phyloP scores from a whole-genome alignment of 1,140 invertebrate genomes.

The Akabosia matsudoensis region DNA sequence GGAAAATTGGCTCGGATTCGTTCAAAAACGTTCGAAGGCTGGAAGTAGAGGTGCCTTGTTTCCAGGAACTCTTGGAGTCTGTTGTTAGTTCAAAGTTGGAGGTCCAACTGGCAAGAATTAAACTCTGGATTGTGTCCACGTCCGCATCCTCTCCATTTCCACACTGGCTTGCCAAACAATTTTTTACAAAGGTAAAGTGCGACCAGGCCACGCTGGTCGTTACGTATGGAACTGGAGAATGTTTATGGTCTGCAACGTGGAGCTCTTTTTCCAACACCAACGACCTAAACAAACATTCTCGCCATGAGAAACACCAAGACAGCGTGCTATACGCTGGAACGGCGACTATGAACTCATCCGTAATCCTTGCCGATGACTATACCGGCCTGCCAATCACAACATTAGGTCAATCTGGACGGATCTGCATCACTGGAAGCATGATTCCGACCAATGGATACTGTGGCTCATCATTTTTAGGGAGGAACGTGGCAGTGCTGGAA shows the following conservation, averaged over 20 bases:
- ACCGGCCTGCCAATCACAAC: too few species aligned
- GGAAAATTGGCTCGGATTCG: background rate
- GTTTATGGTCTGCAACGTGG: background rate
- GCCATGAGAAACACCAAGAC: background rate
- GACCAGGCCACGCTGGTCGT: background rate
- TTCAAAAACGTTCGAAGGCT: background rate
- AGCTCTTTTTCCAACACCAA: background rate
- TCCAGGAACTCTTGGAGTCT: background rate
- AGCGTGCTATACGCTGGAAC: background rate
- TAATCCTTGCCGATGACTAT: background rate
- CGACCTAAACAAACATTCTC: background rate
- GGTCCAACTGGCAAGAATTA: background rate
- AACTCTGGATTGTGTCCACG: background rate
- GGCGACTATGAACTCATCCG: background rate
- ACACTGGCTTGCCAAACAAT: background rate
- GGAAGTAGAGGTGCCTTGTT: background rate
- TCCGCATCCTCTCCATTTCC: background rate
- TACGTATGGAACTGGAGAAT: background rate
- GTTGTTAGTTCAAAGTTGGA: background rate
- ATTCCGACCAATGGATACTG: background rate
- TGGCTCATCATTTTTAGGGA: background rate
- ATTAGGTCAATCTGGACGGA: background rate
- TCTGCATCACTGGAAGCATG: background rate
- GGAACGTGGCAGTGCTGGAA: background rate
- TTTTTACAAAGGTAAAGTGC: background rate